Evolutionary conservation across 2,797 vertebrate genomes (phyloP).

Genomic region (Onychomys arenicola): DNA sequence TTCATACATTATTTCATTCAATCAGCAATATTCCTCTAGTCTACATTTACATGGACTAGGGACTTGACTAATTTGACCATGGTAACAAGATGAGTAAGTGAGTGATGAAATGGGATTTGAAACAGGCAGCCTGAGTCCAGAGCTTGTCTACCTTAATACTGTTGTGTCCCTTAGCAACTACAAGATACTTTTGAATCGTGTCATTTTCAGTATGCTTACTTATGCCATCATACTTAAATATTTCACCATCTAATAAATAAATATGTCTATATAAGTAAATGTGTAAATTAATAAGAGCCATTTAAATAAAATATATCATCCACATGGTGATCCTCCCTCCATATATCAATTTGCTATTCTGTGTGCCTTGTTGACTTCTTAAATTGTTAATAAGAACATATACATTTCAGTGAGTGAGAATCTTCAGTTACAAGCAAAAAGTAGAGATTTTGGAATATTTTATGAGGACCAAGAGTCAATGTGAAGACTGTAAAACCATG

Average conservation of each 20-base stretch:
- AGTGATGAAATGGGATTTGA: not conserved
- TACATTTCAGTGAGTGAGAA: not conserved
- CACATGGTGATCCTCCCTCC: not conserved
- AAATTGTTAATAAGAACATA: not conserved
- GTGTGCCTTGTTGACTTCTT: not conserved
- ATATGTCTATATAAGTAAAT: not conserved
- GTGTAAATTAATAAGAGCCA: not conserved
- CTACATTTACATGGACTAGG: too few relatives aligned
- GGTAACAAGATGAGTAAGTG: not conserved
- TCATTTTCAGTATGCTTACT: not conserved
- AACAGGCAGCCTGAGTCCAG: not conserved
- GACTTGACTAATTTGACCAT: not conserved
- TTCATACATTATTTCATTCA: too few relatives aligned
- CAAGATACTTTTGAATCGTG: not conserved
- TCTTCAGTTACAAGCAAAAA: not conserved
- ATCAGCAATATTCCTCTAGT: too few relatives aligned
- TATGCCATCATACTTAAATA: constrained; percentile 1
- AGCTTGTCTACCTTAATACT: not conserved
- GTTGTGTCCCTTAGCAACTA: not conserved
- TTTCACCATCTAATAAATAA: not conserved
- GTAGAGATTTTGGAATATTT: not conserved
- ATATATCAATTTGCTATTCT: not conserved
- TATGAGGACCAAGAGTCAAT: not conserved
- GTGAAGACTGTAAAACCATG: not conserved
- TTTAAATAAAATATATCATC: not conserved